Conservation (phyloP, 2,797 vertebrate species). For the Sebastes steindachneri region DNA sequence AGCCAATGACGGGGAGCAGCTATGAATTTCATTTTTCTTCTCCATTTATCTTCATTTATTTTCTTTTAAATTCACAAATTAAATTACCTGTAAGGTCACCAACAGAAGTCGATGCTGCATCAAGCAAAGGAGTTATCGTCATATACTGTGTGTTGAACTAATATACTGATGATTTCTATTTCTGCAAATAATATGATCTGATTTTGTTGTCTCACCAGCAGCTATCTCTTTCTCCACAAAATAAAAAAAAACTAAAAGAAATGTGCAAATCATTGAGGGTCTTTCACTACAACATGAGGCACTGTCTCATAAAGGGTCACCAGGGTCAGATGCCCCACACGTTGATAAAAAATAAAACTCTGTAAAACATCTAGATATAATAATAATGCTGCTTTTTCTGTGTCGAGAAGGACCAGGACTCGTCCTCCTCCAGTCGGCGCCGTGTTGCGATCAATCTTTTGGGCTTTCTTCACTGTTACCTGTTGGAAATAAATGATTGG, state of each 20-base stretch:
- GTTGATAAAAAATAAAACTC: conserved; percentile 77
- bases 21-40: conserved; percentile 50
- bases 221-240: conserved; percentile 37
- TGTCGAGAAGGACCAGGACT: conserved; percentile 58
- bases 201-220: conserved; percentile 45
- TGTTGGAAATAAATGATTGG: conserved; percentile 51
- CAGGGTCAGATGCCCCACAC: conserved; percentile 64
- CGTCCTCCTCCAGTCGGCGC: conserved; percentile 40
- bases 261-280: conserved; percentile 68
- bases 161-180: conserved; percentile 57
- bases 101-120: conserved; percentile 39
- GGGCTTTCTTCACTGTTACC: conserved; percentile 82
- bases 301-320: conserved; percentile 78
- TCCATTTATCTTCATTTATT: conserved; percentile 16
- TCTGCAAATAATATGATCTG: conserved; percentile 39
- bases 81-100: conserved; percentile 32
- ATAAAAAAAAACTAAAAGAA: conserved; percentile 37
- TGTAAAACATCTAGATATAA: conserved; percentile 74
- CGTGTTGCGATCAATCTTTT: conserved; percentile 70
- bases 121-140: conserved; percentile 66
- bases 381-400: conserved; percentile 61
- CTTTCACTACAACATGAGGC: conserved; percentile 79
- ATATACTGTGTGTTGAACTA: conserved; percentile 54
- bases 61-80: conserved; percentile 44
- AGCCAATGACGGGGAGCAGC: conserved; percentile 72